Evolutionary conservation across 2,113 vertebrate species (phyloP).

Genomic region (Stegostoma tigrinum): DNA sequence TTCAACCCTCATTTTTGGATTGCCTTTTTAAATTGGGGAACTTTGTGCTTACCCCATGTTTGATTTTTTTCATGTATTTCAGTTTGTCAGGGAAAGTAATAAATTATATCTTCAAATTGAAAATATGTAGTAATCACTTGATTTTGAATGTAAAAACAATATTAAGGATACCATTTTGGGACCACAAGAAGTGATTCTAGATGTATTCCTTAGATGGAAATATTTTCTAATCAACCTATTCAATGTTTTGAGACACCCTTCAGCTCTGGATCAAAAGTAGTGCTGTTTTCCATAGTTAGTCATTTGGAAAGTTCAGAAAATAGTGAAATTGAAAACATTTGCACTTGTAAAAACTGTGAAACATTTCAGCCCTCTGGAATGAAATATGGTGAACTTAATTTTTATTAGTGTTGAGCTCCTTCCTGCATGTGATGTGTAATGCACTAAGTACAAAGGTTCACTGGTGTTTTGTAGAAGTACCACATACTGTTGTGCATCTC

Average conservation of each 20-base stretch:
- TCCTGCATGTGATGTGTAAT: neutral
- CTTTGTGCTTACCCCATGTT: neutral
- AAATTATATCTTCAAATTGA: neutral
- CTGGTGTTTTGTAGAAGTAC: neutral
- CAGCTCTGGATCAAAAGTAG: neutral
- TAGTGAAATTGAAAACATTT: neutral
- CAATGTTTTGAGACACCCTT: too few species aligned
- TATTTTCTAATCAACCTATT: too few species aligned
- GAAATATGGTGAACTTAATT: neutral
- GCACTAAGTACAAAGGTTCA: neutral
- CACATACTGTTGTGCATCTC: neutral
- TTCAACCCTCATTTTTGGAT: neutral
- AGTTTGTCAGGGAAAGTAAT: neutral
- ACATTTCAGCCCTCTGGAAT: neutral
- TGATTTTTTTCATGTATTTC: neutral
- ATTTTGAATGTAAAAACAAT: neutral
- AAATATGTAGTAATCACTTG: neutral
- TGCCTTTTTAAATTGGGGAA: neutral
- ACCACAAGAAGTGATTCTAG: neutral
- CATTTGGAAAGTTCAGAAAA: neutral
- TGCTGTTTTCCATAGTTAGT: neutral
- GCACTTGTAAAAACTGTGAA: neutral
- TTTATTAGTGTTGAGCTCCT: neutral
- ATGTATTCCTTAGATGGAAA: neutral
- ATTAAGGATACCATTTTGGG: neutral